These are phyloP conservation scores for Sternarchorhynchus goeldii DNA, from an alignment of 2,797 vertebrate species.

Conservation along the genomic window DNA sequence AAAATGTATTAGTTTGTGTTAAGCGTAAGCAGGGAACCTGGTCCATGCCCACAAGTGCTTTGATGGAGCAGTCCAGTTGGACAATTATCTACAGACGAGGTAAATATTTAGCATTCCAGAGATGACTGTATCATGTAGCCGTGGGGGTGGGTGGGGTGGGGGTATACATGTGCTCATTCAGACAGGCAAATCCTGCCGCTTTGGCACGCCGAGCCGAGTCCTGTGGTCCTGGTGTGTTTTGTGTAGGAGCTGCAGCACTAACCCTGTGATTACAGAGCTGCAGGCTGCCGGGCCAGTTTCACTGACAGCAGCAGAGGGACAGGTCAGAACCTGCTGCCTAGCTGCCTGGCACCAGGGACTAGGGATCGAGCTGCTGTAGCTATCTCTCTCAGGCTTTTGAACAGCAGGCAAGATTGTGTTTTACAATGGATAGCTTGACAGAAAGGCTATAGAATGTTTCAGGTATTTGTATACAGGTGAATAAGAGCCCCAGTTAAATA, in stretches of 20 bases:
- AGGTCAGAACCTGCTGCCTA: slow-evolving; percentile 45
- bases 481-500: neutral
- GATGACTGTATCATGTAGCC: slow-evolving; percentile 60
- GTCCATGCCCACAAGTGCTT: slow-evolving; percentile 19
- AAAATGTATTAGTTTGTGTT: neutral
- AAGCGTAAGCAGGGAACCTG: slow-evolving; percentile 16
- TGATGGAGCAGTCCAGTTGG: slow-evolving; percentile 54
- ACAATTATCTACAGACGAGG: slow-evolving; percentile 58
- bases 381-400: slow-evolving; percentile 1
- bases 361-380: neutral
- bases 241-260: slow-evolving; percentile 34
- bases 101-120: slow-evolving; percentile 80
- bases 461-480: slow-evolving; percentile 14
- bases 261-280: slow-evolving; percentile 53
- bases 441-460: slow-evolving; percentile 39
- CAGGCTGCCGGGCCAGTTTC: slow-evolving; percentile 17
- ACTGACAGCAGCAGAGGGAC: slow-evolving; percentile 46
- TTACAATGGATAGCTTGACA: slow-evolving; percentile 16
- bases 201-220: slow-evolving; percentile 29
- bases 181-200: slow-evolving; percentile 44
- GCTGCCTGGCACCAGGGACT: slow-evolving; percentile 20
- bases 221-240: slow-evolving; percentile 37
- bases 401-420: slow-evolving; percentile 18
- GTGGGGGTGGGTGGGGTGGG: slow-evolving; percentile 49
- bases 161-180: slow-evolving; percentile 25